Base-by-base conservation (phyloP, 1,140 invertebrate species). In the Drosophila baimaii region DNA sequence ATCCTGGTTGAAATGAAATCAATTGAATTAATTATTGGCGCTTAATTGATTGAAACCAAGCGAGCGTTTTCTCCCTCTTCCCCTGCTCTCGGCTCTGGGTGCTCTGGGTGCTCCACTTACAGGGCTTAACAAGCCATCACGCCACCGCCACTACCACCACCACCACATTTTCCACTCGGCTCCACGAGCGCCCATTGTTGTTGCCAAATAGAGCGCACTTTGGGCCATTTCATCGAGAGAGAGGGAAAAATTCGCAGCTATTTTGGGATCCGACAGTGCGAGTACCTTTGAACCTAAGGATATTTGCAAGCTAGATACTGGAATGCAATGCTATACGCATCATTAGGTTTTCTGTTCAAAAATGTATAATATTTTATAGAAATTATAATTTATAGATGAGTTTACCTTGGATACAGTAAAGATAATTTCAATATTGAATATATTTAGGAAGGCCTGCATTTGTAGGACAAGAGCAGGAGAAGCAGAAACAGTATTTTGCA, bases 11-110 rank as follows among this genome's bases (percentile, higher is more conserved):
- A 89, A 88, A 84, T 75, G 80, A 88, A 89, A 84, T 88, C 84
- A 88, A 88, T 88, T 89, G 84, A 88, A 88, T 88, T 88, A 88
- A 88, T 88, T 88, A 88, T 88, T 84, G 84, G 80, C 84, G 84
- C 84, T 88, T 89, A 88, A 88, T 88, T 89, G 83, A 89, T 89
- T 84, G 83, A 88, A 88, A 89, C 84, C 77, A 83, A 89, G 80
- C 69, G 80, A 83, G 57, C 64, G 70, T 68, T 58, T 37, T 37
- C 39, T 43, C 29, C 17, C 29, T 17, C 56, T 19, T 17, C 10
- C 33, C 15, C 12, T n/a, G n/a, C 37, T 5, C 35, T 12, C n/a
- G 23, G n/a, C 43, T 4, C 15, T 19, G n/a, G n/a, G n/a, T n/a
- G 9, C 25, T 44, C 12, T 43, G 51, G 52, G 21, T 69, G 47